Conservation (phyloP, 1,140 invertebrate genomes). For the Bactericera cockerelli region DNA sequence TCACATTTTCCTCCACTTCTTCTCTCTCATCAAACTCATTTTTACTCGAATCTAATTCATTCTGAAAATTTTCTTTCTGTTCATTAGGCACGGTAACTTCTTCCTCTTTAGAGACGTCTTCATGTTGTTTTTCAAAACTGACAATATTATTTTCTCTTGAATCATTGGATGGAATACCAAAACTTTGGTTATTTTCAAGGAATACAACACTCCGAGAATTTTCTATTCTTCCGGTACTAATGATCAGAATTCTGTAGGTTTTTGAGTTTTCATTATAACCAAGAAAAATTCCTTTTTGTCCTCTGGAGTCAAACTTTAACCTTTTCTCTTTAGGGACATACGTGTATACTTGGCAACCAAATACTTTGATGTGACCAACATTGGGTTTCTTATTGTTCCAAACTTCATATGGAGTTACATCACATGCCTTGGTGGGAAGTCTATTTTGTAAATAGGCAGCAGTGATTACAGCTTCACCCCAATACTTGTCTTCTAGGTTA, state of each 20-base stretch:
- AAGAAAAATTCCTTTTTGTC: no score
- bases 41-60: not conserved
- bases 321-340: no score
- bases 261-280: conserved; percentile 9
- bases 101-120: no score
- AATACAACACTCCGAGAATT: not conserved
- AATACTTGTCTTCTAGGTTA: conserved; percentile 20
- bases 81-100: no score
- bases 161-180: not conserved
- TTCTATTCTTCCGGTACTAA: not conserved
- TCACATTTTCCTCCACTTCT: not conserved
- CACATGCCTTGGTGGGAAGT: not conserved
- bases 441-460: conserved; percentile 14
- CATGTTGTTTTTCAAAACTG: no score
- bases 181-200: not conserved
- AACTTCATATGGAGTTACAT: conserved; percentile 15
- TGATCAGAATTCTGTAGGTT: not conserved
- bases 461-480: conserved; percentile 25
- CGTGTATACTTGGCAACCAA: conserved; percentile 21
- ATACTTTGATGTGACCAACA: conserved; percentile 22
- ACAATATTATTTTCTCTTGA: not conserved
- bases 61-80: not conserved
- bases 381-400: conserved; percentile 15
- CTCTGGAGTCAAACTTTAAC: no score
- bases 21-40: not conserved